These are phyloP conservation scores for Cheilosia impressa DNA, from an alignment of 2,888 invertebrate species.

Conservation along the genomic window DNA sequence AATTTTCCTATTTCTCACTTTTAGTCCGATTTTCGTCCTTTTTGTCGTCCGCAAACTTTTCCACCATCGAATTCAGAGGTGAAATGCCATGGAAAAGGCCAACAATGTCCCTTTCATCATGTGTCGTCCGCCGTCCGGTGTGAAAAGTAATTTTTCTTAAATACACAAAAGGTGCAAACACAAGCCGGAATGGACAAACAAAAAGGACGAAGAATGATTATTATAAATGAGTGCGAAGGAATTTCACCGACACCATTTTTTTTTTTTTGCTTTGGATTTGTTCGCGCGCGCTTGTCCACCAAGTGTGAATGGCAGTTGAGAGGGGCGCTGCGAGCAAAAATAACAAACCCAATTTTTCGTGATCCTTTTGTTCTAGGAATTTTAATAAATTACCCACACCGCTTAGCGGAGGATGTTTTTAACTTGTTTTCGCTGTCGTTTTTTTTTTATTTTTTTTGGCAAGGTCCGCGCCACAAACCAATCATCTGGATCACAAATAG, in stretches of 20 bases:
- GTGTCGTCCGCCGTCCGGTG: conserved; percentile 67
- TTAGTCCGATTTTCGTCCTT: conserved; percentile 74
- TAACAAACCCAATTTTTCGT: conserved; percentile 57
- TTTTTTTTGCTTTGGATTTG: conserved; percentile 7
- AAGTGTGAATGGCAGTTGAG: conserved; percentile 69
- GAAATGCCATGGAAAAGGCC: conserved; percentile 36
- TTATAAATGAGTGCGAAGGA: conserved; percentile 67
- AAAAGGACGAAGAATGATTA: conserved; percentile 70
- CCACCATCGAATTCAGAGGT: conserved; percentile 51
- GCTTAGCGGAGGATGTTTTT: conserved; percentile 14
- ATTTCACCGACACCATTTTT: conserved; percentile 25
- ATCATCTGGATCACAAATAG: conserved; percentile 76
- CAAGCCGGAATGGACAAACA: conserved; percentile 62
- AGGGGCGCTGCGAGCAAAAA: conserved; percentile 3
- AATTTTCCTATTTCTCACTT: conserved; percentile 78
- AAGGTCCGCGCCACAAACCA: conserved; percentile 64
- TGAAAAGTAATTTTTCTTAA: conserved; percentile 77
- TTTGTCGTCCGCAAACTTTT: conserved; percentile 55
- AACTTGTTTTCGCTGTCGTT: conserved; percentile 21
- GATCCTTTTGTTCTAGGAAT: conserved; percentile 75
- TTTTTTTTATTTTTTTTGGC: conserved; percentile 3
- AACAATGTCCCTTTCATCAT: conserved; percentile 45
- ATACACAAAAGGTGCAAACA: conserved; percentile 78
- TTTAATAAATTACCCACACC: conserved; percentile 76
- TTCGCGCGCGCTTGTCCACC: conserved; percentile 44